Evolutionary conservation across 2,797 vertebrate genomes (phyloP), one percentile per base, ranked within the genome.

Genomic region (Phataginus tricuspis): DNA sequence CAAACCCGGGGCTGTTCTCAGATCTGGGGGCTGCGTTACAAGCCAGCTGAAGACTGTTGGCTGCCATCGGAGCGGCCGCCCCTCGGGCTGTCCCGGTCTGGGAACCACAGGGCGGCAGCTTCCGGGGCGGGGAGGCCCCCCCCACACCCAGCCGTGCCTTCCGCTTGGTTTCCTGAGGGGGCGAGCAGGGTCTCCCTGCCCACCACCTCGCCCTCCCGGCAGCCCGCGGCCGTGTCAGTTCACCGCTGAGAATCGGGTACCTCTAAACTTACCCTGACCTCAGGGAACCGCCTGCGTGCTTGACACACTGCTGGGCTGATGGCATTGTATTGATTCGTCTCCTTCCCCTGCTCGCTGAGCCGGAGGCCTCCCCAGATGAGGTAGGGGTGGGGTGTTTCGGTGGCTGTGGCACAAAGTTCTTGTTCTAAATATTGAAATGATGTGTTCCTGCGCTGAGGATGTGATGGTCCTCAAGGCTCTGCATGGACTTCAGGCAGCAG

Each of bases 271-370:
- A 92, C 97, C 96, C 91, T 98, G 97, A 97, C 97, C 97, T 68
- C 92, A 87, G 96, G 98, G 97, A 96, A 97, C 77, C 91, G 92
- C 97, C 95, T 80, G 0, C 83, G 94, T 4, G 78, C 98, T 98
- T 98, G 97, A 97, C 98, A 97, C 96, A 98, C 98, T 96, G 97
- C 98, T 97, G 94, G 96, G 97, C 98, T 98, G 97, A 98, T 98
- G 98, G 96, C 97, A 86, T 94, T 97, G 98, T 97, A 98, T 98
- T 90, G 96, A 98, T 98, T 97, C 96, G 85, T 97, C 95, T 95
- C 90, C 96, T 97, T 95, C 21, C 95, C n/a, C 6, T 1, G 96
- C 95, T 95, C 97, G 97, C 97, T 87, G 96, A 95, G 97, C 98
- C 86, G 3, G 90, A 85, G 98, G 97, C 97, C 79, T 92, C 29